These are phyloP conservation scores for Tetragonisca angustula DNA, from an alignment of 2,888 invertebrate species.

Conservation along the genomic window DNA sequence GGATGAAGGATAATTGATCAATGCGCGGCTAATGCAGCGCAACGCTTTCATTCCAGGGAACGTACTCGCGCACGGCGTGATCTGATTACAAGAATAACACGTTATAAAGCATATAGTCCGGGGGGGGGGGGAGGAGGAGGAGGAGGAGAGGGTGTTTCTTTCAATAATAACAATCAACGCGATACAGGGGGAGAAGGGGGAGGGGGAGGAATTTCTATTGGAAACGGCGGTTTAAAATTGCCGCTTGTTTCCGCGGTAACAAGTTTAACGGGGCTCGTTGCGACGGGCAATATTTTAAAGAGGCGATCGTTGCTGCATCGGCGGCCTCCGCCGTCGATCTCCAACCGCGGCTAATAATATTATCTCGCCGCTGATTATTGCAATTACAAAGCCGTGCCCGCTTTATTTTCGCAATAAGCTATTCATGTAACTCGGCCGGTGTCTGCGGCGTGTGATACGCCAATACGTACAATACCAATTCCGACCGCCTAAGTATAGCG, in stretches of 20 bases:
- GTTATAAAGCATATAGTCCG: background rate
- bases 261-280: slow-evolving; percentile 8
- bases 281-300: slow-evolving; percentile 15
- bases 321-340: background rate
- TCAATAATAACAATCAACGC: background rate
- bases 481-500: slow-evolving; percentile 26
- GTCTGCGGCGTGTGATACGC: background rate
- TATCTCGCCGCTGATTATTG: slow-evolving; percentile 27
- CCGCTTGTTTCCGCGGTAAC: slow-evolving; percentile 24
- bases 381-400: slow-evolving; percentile 32
- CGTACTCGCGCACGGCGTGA: background rate
- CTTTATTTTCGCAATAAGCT: slow-evolving; percentile 41
- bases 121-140: no score
- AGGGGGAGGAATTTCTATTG: background rate
- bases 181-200: background rate
- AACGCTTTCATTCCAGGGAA: background rate
- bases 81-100: background rate
- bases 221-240: slow-evolving; percentile 19
- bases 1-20: slow-evolving; percentile 2
- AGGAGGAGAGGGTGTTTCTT: background rate
- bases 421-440: slow-evolving; percentile 36
- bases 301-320: background rate
- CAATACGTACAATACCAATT: slow-evolving; percentile 29
- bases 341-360: slow-evolving; percentile 32
- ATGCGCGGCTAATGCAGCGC: background rate